Base-by-base conservation (phyloP, 2,797 vertebrate genomes). In the Tarsius wallacei region DNA sequence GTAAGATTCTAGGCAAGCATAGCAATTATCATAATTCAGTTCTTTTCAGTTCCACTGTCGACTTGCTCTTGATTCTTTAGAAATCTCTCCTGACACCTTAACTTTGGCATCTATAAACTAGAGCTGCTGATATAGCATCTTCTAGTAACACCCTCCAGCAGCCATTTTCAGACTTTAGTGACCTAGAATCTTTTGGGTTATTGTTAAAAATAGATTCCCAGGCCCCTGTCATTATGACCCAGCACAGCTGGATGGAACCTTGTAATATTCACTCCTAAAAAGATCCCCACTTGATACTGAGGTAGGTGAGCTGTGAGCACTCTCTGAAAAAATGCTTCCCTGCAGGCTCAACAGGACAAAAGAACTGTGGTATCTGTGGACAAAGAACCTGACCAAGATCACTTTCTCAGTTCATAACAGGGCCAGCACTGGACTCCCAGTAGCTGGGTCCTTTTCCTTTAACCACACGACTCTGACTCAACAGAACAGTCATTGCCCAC, bases 31-130 rank as follows among this genome's bases (percentile, higher is more conserved):
- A 71, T 21, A 57, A 51, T 36, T 91, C 49, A 24, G 0, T 80
- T 90, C 49, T 80, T 87, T 95, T 85, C 71, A 81, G 0, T 90
- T 68, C n/a, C 28, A 76, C 28, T 83, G 21, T 49, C 80, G 70
- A 82, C 61, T 94, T 94, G 51, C 36, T 89, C 64, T 90, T n/a
- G 10, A 92, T 47, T 77, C 81, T 92, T 87, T 66, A 19, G 36
- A 93, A 94, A 42, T 66, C 61, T 57, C 53, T 71, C 59, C 24
- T 61, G 13, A 85, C 51, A 14, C 4, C 13, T 73, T 76, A 64
- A 68, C 70, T 55, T 76, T 49, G 36, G 92, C 42, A 49, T 63
- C 42, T 49, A 6, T 84, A 53, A 94, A 61, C 57, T 36, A 80
- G 21, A 77, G 31, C 53, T 80, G 57, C 74, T n/a, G 53, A 80